These are phyloP conservation scores for Zaprionus africanus DNA, from an alignment of 1,140 invertebrate genomes.

Conservation along the genomic window DNA sequence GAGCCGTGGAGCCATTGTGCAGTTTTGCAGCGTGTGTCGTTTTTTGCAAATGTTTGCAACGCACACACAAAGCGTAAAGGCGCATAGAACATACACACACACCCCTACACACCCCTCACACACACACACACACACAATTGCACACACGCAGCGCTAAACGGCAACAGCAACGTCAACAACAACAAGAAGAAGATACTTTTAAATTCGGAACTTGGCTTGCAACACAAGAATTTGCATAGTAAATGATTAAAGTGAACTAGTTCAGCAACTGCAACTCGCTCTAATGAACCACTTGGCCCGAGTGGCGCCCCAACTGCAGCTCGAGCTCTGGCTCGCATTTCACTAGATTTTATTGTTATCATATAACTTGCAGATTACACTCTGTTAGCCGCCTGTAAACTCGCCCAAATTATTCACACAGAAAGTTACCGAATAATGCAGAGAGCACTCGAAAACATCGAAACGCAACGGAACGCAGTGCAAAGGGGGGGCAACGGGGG, in stretches of 20 bases:
- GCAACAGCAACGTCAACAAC: slow-evolving; percentile 51
- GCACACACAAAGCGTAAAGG: slow-evolving; percentile 43
- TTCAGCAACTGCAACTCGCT: slow-evolving; percentile 5
- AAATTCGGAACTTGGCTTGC: slow-evolving; percentile 65
- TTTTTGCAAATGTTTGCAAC: slow-evolving; percentile 79
- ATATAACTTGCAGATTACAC: slow-evolving; percentile 34
- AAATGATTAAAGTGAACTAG: slow-evolving; percentile 43
- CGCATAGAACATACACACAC: slow-evolving; percentile 31
- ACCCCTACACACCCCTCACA: not conserved
- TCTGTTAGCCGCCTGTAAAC: slow-evolving; percentile 22
- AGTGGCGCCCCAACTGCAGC: not conserved
- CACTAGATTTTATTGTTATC: slow-evolving; percentile 32
- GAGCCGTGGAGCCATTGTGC: slow-evolving; percentile 62
- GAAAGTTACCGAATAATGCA: slow-evolving; percentile 27
- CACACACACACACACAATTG: slow-evolving; percentile 7
- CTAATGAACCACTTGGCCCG: slow-evolving; percentile 8
- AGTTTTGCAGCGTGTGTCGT: slow-evolving; percentile 80
- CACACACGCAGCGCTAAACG: slow-evolving; percentile 40
- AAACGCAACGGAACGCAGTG: not conserved
- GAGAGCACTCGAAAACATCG: slow-evolving; percentile 9
- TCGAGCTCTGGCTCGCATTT: slow-evolving; percentile 1
- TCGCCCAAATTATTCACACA: slow-evolving; percentile 29
- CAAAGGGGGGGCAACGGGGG: too few species aligned
- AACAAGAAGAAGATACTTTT: slow-evolving; percentile 65
- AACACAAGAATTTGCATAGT: slow-evolving; percentile 53